Base-by-base conservation (phyloP, 1,140 invertebrate genomes). In the Tribolium madens region DNA sequence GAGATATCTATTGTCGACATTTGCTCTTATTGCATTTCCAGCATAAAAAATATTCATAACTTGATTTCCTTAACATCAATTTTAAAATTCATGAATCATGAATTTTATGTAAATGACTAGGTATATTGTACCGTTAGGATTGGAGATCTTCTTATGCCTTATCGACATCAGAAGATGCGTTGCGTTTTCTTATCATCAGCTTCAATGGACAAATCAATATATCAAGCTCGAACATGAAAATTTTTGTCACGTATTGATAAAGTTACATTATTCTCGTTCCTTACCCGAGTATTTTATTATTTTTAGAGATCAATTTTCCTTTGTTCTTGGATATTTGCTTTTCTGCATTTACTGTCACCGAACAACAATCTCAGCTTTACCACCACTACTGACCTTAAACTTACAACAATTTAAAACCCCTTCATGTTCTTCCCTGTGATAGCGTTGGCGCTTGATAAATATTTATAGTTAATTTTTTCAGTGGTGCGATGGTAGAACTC, bases 81-180 rank as follows among this genome's bases (percentile, higher is more conserved):
- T 76, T 76, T 76, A 76, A 76, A 71, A 76, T 76, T 76, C 75
- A 76, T 76, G 64, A 76, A 42, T 76, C 68, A 76, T 69, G 46
- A 52, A 76, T 69, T 76, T 76, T 71, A 71, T 76, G 68, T 76
- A 76, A 76, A 76, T 76, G 64, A 76, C 75, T 57, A 76, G 48
- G 68, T 76, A 71, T 76, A 76, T 76, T 76, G 75, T 76, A 69
- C 42, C 50, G 31, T 15, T 48, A 71, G 53, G 48, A 76, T 76
- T 76, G 75, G 68, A 26, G 64, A 69, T 48, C 46, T 71, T 76
- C 50, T 76, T 76, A 72, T 76, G 68, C 68, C 68, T 76, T 76
- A 76, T 76, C 64, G 64, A 50, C 18, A 76, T 57, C 48, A 33
- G 68, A 76, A 76, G 47, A 76, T 76, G 68, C 68, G 68, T 70